Evolutionary conservation across 2,797 vertebrate species (phyloP).

Genomic region (Coregonus suidteri): DNA sequence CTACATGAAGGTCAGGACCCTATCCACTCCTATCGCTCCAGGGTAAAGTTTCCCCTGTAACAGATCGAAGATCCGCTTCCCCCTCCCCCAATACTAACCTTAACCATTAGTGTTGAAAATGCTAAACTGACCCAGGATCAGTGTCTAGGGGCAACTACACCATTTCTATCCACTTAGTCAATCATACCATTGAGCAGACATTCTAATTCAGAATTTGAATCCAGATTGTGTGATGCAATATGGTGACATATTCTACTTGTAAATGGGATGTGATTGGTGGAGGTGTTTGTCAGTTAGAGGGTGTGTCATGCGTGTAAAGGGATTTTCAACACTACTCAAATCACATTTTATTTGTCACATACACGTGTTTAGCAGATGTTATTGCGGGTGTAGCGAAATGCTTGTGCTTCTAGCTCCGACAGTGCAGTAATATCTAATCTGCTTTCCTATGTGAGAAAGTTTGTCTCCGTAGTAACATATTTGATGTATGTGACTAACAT

Average conservation of each 20-base stretch:
- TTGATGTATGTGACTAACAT: neutral
- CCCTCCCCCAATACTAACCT: no score
- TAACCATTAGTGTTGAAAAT: no score
- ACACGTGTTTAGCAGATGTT: no score
- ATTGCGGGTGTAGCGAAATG: no score
- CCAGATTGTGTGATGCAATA: neutral
- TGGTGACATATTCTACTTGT: neutral
- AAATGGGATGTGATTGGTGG: neutral
- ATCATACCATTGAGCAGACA: no score
- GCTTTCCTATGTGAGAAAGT: neutral
- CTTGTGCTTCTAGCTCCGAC: no score
- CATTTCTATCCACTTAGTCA: no score
- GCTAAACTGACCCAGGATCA: no score
- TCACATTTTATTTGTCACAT: no score
- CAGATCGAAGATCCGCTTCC: no score
- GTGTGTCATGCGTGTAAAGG: neutral
- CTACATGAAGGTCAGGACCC: constrained; percentile 82
- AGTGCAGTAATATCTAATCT: neutral
- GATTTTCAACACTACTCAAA: neutral
- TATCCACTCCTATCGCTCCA: neutral
- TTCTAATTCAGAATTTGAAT: neutral
- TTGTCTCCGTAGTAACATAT: neutral
- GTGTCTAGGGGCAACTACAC: no score
- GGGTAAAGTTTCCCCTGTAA: neutral
- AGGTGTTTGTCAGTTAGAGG: neutral